These are phyloP conservation scores for Chloropsis hardwickii DNA, from an alignment of 2,113 vertebrate genomes.

Conservation along the genomic window DNA sequence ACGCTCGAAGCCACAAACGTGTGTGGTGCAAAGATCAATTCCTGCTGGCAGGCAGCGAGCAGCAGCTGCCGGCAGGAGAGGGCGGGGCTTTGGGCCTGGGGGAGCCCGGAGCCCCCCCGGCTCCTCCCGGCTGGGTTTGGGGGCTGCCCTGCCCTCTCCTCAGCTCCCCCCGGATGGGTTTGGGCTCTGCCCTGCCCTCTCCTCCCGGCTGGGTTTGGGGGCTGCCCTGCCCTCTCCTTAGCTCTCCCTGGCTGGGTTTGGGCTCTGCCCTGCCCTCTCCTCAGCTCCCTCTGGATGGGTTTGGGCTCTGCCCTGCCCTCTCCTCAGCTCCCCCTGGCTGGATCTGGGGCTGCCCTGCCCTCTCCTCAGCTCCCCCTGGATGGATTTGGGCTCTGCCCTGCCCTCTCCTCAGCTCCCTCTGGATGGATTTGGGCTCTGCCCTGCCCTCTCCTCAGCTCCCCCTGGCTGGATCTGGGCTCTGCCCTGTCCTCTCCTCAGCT, in stretches of 20 bases:
- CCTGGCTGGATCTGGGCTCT: background rate
- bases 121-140: background rate
- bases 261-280: background rate
- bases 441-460: background rate
- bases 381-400: background rate
- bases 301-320: background rate
- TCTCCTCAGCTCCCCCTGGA: background rate
- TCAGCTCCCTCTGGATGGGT: background rate
- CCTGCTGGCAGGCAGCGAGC: background rate
- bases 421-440: background rate
- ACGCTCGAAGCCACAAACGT: fast-evolving
- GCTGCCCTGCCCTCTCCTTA: background rate
- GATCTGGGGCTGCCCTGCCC: background rate
- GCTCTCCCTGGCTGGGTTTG: background rate
- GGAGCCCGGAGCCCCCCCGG: too few species aligned
- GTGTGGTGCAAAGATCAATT: fast-evolving
- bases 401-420: background rate
- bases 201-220: background rate
- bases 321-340: background rate
- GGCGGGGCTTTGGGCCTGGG: background rate
- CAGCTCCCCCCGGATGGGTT: background rate
- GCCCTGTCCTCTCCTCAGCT: background rate
- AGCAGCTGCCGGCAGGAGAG: background rate
- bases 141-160: background rate
- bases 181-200: background rate